Conservation (phyloP, 2,797 vertebrate species). For the Sphenopsis melanotis region DNA sequence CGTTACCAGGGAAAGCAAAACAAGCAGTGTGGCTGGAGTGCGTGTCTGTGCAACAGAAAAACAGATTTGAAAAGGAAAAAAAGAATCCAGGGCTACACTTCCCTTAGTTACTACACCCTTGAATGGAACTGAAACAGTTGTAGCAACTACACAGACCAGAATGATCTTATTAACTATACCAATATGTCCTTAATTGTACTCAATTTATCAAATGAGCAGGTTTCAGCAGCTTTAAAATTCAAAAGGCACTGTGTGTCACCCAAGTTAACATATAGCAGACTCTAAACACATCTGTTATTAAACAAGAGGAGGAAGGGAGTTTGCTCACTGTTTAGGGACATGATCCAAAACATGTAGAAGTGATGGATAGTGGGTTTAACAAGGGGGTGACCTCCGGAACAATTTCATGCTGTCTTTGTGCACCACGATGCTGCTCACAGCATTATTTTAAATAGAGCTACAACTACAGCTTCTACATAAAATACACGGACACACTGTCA, state of each 20-base stretch:
- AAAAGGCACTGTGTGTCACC: slow-evolving; percentile 56
- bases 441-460: neutral
- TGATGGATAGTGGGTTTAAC: neutral
- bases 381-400: neutral
- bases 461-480: neutral
- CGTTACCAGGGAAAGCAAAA: neutral
- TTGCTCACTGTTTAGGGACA: neutral
- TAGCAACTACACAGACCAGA: slow-evolving; percentile 13
- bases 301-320: neutral
- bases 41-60: neutral
- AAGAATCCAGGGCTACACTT: neutral
- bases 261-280: slow-evolving; percentile 50
- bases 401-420: neutral
- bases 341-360: neutral
- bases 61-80: neutral
- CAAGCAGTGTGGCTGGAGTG: neutral
- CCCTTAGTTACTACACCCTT: neutral
- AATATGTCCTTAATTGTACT: slow-evolving; percentile 54
- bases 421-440: neutral
- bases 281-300: slow-evolving; percentile 1
- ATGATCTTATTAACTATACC: slow-evolving; percentile 62
- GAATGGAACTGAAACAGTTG: neutral
- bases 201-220: slow-evolving; percentile 66
- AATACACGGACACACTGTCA: neutral
- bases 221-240: slow-evolving; percentile 68